Evolutionary conservation across 2,888 invertebrate species (phyloP).

Genomic region (Teleogryllus oceanicus): DNA sequence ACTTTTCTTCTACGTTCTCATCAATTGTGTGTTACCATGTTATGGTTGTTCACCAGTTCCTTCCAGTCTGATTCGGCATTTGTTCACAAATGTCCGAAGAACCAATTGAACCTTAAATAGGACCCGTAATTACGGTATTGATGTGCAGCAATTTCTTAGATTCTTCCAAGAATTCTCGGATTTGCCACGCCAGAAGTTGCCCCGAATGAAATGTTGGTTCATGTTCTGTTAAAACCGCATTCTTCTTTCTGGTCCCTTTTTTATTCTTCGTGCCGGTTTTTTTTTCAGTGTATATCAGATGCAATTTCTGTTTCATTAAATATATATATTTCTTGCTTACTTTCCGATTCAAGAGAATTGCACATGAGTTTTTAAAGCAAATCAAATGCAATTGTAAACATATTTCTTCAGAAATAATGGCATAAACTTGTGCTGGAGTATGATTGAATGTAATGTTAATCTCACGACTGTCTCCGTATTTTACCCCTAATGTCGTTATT

Average conservation of each 20-base stretch:
- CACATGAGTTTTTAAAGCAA: too few relatives aligned
- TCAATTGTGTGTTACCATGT: too few relatives aligned
- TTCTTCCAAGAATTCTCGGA: background rate
- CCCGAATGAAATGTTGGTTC: background rate
- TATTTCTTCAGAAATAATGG: too few relatives aligned
- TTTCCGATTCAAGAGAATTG: background rate
- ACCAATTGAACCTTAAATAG: background rate
- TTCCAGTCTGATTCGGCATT: background rate
- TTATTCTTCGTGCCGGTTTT: background rate
- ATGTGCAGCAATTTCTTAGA: background rate
- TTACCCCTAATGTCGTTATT: too few relatives aligned
- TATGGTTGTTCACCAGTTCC: background rate
- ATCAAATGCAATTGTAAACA: too few relatives aligned
- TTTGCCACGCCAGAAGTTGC: background rate
- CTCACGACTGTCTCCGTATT: too few relatives aligned
- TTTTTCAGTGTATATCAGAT: background rate
- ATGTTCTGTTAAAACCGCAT: background rate
- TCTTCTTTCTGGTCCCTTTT: background rate
- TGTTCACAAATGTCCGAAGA: background rate
- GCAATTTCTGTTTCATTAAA: background rate
- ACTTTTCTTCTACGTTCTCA: too few relatives aligned
- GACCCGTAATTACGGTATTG: background rate
- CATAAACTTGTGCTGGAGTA: too few relatives aligned
- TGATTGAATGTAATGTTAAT: too few relatives aligned
- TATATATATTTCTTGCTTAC: background rate